A percentile compares a stretch with the other conserved stretches of the same genome.
Evolutionary conservation across 2,797 vertebrate genomes (phyloP).

Genomic region (Distichodus sexfasciatus): DNA sequence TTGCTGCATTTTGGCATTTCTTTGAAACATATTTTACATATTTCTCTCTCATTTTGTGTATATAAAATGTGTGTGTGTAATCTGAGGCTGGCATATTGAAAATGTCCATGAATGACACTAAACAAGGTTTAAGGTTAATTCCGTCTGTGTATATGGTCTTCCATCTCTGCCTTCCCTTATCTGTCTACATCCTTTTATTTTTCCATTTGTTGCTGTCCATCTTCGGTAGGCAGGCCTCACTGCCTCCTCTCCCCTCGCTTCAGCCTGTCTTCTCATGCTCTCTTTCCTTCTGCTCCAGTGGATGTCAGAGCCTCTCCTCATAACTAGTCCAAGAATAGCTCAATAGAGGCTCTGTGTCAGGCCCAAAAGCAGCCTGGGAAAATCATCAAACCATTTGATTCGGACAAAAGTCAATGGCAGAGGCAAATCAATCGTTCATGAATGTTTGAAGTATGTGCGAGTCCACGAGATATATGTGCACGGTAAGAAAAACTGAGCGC

Average conservation of each 20-base stretch:
- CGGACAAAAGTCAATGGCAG: conserved; percentile 37
- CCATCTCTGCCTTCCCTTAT: neutral
- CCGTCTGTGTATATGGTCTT: neutral
- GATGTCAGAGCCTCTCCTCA: conserved; percentile 32
- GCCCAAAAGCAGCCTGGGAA: conserved; percentile 44
- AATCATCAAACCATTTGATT: conserved; percentile 48
- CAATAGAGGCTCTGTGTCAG: conserved; percentile 49
- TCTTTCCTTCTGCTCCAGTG: conserved; percentile 38
- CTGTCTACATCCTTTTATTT: neutral
- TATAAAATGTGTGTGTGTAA: no score
- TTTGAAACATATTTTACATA: no score
- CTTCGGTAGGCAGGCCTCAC: neutral
- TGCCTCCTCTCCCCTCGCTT: conserved; percentile 9
- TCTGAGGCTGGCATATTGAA: no score
- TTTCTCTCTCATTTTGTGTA: no score
- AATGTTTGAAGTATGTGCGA: conserved; percentile 11
- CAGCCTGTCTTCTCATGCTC: conserved; percentile 17
- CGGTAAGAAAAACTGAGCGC: conserved; percentile 20
- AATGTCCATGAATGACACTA: neutral
- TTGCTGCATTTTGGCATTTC: no score
- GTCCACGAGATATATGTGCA: neutral
- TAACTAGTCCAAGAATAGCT: conserved; percentile 51
- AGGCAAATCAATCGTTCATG: conserved; percentile 15
- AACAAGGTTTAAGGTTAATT: neutral
- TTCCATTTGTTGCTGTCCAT: neutral